A percentile compares a stretch with the other conserved stretches of the same genome.
phyloP scores from a whole-genome alignment of 2,888 invertebrate genomes.

The Pseudococcus viburni region DNA sequence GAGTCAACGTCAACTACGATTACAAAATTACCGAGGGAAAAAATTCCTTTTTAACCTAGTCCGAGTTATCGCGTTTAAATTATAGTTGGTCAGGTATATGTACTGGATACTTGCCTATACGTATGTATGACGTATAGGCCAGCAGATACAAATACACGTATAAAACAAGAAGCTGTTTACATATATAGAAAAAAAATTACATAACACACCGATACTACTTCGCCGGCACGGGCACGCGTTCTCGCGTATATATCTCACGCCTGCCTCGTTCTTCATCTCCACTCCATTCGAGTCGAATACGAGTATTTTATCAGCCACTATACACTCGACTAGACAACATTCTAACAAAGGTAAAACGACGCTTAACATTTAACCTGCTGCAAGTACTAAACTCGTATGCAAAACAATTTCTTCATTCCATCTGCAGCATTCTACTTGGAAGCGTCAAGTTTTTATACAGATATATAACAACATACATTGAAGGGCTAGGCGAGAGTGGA shows the following conservation, averaged over 20 bases:
- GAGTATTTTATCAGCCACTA: slow-evolving; percentile 13
- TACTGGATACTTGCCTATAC: neutral
- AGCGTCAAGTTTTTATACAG: neutral
- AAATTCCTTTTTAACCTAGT: slow-evolving; percentile 10
- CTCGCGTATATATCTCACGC: neutral
- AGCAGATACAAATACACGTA: neutral
- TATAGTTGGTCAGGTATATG: neutral
- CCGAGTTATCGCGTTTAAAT: neutral
- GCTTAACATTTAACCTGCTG: slow-evolving; percentile 40
- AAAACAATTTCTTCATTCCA: slow-evolving; percentile 1
- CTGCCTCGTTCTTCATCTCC: neutral
- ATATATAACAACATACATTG: neutral
- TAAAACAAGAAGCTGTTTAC: slow-evolving; percentile 34
- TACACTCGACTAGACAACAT: slow-evolving; percentile 38
- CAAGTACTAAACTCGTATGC: neutral
- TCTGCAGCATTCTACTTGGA: neutral
- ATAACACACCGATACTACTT: neutral
- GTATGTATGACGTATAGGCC: neutral
- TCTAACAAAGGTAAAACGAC: slow-evolving; percentile 4
- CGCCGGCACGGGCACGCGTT: neutral
- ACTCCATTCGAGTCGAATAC: neutral
- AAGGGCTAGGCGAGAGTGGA: neutral
- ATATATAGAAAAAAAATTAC: neutral
- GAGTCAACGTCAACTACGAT: neutral
- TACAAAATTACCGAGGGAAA: neutral